Conservation (phyloP, 1,140 invertebrate genomes). For the Alviniconcha marisindica region DNA sequence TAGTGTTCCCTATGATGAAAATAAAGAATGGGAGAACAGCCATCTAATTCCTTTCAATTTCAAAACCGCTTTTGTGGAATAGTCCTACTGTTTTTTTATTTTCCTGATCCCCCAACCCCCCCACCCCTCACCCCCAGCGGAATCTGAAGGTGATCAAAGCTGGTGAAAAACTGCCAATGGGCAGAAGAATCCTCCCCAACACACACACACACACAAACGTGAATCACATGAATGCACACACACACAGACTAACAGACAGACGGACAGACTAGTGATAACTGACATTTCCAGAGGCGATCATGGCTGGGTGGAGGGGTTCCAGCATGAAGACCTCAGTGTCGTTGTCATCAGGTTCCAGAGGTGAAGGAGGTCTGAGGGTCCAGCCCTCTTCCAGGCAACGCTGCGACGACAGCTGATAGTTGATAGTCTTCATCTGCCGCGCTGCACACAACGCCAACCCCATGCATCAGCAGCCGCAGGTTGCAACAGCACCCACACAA, state of each 20-base stretch:
- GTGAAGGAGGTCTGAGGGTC: slow-evolving; percentile 71
- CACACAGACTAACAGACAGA: background rate
- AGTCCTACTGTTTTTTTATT: too few species aligned
- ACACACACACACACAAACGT: too few species aligned
- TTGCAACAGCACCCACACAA: too few species aligned
- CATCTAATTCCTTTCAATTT: too few species aligned
- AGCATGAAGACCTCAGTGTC: slow-evolving; percentile 66
- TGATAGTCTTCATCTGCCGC: slow-evolving; percentile 75
- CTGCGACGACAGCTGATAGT: slow-evolving; percentile 75
- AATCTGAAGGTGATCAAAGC: too few species aligned
- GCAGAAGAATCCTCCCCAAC: background rate
- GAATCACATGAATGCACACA: background rate
- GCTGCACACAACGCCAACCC: too few species aligned
- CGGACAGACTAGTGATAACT: background rate
- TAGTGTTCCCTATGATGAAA: too few species aligned
- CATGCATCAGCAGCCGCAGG: too few species aligned
- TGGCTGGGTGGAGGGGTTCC: slow-evolving; percentile 61
- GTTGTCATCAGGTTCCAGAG: slow-evolving; percentile 53
- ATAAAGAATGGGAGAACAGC: too few species aligned
- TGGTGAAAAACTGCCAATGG: background rate
- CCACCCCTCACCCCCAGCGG: background rate
- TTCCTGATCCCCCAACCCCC: too few species aligned
- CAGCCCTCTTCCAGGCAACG: slow-evolving; percentile 75
- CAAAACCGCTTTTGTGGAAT: too few species aligned
- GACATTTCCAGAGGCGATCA: slow-evolving; percentile 61